phyloP scores from a whole-genome alignment of 2,888 invertebrate genomes.

The Tachina lurida region DNA sequence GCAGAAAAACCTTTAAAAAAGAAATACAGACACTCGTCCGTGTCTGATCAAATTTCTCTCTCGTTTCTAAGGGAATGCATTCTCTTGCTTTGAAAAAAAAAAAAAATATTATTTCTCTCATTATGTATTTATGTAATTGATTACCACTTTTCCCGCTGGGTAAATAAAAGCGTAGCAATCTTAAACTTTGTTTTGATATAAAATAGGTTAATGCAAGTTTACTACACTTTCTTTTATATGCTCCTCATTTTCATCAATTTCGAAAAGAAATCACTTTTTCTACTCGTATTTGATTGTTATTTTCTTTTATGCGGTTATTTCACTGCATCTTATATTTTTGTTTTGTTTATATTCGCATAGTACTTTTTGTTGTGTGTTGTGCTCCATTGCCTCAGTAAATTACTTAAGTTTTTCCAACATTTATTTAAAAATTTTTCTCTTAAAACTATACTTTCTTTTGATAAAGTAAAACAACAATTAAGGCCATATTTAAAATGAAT shows the following conservation, averaged over 20 bases:
- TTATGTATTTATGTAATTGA: no score
- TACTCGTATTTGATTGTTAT: conserved; percentile 41
- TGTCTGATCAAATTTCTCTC: no score
- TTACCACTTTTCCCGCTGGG: no score
- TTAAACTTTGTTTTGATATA: conserved; percentile 30
- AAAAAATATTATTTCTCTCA: no score
- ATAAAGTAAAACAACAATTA: conserved; percentile 37
- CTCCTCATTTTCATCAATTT: conserved; percentile 52
- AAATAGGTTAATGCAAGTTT: conserved; percentile 61
- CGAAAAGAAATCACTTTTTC: conserved; percentile 57
- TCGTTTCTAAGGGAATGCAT: no score
- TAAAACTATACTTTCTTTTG: conserved; percentile 63
- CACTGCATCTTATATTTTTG: conserved; percentile 11
- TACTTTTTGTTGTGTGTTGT: conserved; percentile 72
- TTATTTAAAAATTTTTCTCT: conserved; percentile 56
- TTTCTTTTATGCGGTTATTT: conserved; percentile 33
- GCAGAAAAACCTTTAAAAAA: no score
- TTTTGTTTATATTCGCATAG: conserved; percentile 20
- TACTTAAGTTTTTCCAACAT: conserved; percentile 72
- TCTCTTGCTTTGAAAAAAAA: no score
- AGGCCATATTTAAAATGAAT: background rate
- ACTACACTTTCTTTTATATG: conserved; percentile 70
- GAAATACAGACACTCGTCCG: fast-evolving
- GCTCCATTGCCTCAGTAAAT: conserved; percentile 80
- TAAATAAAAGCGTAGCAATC: background rate